Conservation (phyloP, 2,888 invertebrate genomes). For the Criorhina ranunculi region DNA sequence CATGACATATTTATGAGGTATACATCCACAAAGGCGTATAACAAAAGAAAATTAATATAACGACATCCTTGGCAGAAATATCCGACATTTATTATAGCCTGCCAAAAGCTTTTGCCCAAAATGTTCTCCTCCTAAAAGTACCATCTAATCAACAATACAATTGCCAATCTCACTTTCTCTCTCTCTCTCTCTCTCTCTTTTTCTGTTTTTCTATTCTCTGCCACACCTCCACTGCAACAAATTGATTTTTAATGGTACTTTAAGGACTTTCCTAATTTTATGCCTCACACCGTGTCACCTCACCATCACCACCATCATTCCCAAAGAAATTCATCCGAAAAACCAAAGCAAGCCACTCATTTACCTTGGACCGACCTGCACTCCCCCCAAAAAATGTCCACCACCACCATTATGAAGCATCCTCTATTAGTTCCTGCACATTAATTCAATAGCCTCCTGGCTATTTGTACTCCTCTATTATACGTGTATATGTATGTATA, state of each 20-base stretch:
- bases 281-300: slow-evolving; percentile 37
- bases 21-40: no score
- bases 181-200: slow-evolving; percentile 14
- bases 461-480: slow-evolving; percentile 20
- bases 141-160: slow-evolving; percentile 36
- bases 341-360: slow-evolving; percentile 58
- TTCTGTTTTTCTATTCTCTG: not conserved
- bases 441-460: slow-evolving; percentile 64
- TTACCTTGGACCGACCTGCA: slow-evolving; percentile 28
- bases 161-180: slow-evolving; percentile 23
- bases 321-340: slow-evolving; percentile 28
- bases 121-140: slow-evolving; percentile 15
- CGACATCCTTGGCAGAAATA: not conserved
- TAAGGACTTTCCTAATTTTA: slow-evolving; percentile 62
- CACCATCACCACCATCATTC: no score
- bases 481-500: not conserved
- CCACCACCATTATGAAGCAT: slow-evolving; percentile 31
- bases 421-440: slow-evolving; percentile 64
- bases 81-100: slow-evolving; percentile 32
- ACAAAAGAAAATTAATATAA: no score
- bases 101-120: slow-evolving; percentile 1
- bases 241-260: slow-evolving; percentile 72
- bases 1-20: no score
- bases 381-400: not conserved
- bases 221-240: slow-evolving; percentile 34